A percentile compares a stretch with the other conserved stretches of the same genome.
Evolutionary conservation across 2,113 vertebrate species (phyloP).

Genomic region (Salvator merianae): DNA sequence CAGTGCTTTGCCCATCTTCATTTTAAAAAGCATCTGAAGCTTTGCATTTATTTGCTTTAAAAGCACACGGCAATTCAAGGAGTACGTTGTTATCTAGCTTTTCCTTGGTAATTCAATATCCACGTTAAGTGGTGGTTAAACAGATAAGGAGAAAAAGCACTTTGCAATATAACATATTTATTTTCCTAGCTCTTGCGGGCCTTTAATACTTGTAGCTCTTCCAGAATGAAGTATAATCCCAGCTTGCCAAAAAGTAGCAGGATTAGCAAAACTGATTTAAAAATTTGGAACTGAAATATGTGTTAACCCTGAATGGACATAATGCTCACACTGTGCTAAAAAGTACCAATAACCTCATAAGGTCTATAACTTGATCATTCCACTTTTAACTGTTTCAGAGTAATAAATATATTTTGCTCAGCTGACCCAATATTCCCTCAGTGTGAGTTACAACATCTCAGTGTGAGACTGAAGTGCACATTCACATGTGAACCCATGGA

Average conservation of each 20-base stretch:
- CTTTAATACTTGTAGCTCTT: background rate
- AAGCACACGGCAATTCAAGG: background rate
- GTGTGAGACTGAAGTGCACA: too few species aligned
- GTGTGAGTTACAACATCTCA: too few species aligned
- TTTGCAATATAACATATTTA: background rate
- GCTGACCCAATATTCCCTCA: too few species aligned
- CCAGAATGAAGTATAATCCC: background rate
- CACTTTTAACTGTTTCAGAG: too few species aligned
- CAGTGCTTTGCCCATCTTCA: background rate
- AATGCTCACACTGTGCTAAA: background rate
- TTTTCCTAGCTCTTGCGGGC: background rate
- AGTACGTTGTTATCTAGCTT: background rate
- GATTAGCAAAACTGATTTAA: background rate
- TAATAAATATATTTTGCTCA: too few species aligned
- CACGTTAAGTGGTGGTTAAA: slow-evolving; percentile 11
- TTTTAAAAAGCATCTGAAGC: background rate
- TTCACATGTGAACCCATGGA: too few species aligned
- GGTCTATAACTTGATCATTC: background rate
- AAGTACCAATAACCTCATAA: background rate
- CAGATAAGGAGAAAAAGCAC: background rate
- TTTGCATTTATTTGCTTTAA: slow-evolving; percentile 6
- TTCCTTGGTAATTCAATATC: background rate
- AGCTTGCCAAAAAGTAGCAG: background rate
- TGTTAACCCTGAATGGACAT: background rate
- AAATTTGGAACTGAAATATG: background rate